Evolutionary conservation across 2,888 invertebrate species (phyloP), one percentile per base, ranked within the genome.

Genomic region (Drosophila hawaiiensis): DNA sequence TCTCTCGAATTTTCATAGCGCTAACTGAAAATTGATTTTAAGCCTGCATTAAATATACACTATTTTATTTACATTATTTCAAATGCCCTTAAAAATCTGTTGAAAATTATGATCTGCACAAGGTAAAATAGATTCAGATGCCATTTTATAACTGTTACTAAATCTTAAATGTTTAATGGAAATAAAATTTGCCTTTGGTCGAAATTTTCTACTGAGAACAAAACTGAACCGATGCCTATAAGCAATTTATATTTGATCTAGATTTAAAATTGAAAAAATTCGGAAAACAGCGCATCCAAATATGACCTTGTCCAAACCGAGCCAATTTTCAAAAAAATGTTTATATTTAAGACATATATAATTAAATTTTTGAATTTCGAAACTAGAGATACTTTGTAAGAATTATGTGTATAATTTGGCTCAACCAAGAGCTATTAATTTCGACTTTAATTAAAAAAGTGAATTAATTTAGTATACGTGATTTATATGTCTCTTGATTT

Each of bases 401-500:
- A 63, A 56, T 35, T 50, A 64, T 59, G 29, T 14, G 31, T 22
- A 58, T 64, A 64, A 82, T 84, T 83, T 76, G 53, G 47, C 22
- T 29, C 10, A 31, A 25, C 10, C 25, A 22, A 53, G 9, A 12
- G 52, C 54, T 19, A 66, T 68, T 52, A 68, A 65, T 66, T 52
- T 62, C 0, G 39, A 59, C 64, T 76, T 87, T 89, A 90, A 89
- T 87, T 89, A 87, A 82, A 82, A 88, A 77, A 80, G 73, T 71
- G 63, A 87, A 91, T 91, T 91, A 90, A 90, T 85, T 91, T 78
- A 54, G 81, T 66, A 74, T 83, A 78, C 84, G 79, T 91, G 91
- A 88, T 91, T 91, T 88, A 91, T 90, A 65, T 73, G 75, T 68
- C 84, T 89, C 86, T 83, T 86, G 89, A 89, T 90, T 90, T 90